phyloP scores from a whole-genome alignment of 2,888 invertebrate genomes.

The Acholoe squamosa region DNA sequence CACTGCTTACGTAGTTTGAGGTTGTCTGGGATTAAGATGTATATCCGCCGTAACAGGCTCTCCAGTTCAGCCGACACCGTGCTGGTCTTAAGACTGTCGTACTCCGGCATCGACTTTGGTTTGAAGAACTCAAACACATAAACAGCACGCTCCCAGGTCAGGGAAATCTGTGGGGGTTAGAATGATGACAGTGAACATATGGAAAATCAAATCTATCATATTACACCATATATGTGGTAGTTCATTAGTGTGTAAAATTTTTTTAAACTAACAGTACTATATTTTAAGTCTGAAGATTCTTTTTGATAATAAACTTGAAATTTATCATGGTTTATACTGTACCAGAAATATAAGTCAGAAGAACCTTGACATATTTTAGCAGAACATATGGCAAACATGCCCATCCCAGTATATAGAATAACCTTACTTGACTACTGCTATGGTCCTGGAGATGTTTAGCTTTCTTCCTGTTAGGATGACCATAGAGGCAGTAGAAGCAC shows the following conservation, averaged over 20 bases:
- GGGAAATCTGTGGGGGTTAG: slow-evolving; percentile 73
- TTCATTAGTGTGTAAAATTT: too few relatives aligned
- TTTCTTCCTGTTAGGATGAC: slow-evolving; percentile 84
- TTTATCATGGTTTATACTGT: too few relatives aligned
- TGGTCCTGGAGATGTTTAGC: slow-evolving; percentile 90
- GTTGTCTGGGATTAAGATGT: slow-evolving; percentile 82
- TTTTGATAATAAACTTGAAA: too few relatives aligned
- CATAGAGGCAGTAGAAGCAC: slow-evolving; percentile 91
- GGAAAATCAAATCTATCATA: too few relatives aligned
- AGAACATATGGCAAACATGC: too few relatives aligned
- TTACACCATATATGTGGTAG: too few relatives aligned
- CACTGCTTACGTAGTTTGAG: slow-evolving; percentile 47
- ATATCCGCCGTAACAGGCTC: slow-evolving; percentile 80
- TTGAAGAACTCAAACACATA: slow-evolving; percentile 89
- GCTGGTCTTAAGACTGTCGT: slow-evolving; percentile 88
- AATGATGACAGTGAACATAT: slow-evolving; percentile 32
- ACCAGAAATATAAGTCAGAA: too few relatives aligned
- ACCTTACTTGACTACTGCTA: slow-evolving; percentile 68
- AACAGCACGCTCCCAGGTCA: slow-evolving; percentile 83
- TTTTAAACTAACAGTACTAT: too few relatives aligned
- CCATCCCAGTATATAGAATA: too few relatives aligned
- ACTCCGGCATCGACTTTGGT: slow-evolving; percentile 91
- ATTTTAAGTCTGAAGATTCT: too few relatives aligned
- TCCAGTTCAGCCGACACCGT: slow-evolving; percentile 91
- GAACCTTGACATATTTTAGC: too few relatives aligned